Conservation (phyloP, 2,797 vertebrate species). For the Geotria australis region DNA sequence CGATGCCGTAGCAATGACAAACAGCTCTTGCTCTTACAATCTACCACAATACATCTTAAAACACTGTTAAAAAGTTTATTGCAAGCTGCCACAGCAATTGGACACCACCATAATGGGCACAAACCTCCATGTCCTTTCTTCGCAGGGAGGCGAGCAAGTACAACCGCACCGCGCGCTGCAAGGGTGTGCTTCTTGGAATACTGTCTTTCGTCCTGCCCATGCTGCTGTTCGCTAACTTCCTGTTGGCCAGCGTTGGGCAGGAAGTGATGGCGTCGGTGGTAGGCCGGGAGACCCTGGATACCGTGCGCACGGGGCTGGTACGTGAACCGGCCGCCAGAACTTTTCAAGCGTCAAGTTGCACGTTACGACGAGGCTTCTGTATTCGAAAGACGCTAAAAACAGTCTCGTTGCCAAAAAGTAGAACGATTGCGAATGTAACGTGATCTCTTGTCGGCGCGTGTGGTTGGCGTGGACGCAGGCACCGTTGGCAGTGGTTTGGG, state of each 20-base stretch:
- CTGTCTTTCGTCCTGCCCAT: conserved; percentile 24
- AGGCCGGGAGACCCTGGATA: conserved; percentile 13
- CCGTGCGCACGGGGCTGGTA: conserved; percentile 23
- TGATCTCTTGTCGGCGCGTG: no score
- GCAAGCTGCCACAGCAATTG: no score
- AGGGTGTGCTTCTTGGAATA: conserved; percentile 22
- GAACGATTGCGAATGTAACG: no score
- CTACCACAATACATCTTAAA: no score
- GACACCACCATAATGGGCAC: no score
- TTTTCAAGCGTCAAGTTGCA: no score
- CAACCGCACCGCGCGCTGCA: conserved; percentile 23
- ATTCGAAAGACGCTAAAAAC: no score
- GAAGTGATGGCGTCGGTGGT: conserved; percentile 14
- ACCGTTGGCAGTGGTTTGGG: conserved; percentile 13
- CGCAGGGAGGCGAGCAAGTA: conserved; percentile 9
- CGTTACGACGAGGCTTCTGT: neutral
- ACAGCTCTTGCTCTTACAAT: no score
- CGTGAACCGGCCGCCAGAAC: conserved; percentile 1
- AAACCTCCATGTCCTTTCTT: conserved; percentile 1
- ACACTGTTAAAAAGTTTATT: no score
- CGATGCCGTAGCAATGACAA: no score
- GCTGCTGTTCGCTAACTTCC: conserved; percentile 16
- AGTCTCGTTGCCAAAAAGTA: no score
- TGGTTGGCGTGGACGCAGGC: conserved; percentile 6
- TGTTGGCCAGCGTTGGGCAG: conserved; percentile 17